A percentile compares a stretch with the other conserved stretches of the same genome.
Conservation (phyloP, 2,888 invertebrate species). For the Synergus japonicus region DNA sequence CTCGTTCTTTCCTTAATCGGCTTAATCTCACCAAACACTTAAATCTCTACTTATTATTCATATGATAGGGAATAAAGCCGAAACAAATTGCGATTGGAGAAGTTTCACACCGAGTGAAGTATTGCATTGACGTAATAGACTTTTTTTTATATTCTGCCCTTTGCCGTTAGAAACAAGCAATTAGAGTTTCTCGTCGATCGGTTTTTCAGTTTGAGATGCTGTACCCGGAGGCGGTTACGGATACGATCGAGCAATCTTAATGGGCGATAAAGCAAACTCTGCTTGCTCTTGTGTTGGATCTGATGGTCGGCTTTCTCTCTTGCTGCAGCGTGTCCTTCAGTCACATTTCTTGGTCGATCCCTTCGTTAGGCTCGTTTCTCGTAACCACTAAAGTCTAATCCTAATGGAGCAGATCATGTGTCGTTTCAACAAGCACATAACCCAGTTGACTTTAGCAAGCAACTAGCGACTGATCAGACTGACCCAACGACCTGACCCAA, state of each 20-base stretch:
- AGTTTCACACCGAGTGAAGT: background rate
- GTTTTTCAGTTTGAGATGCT: conserved; percentile 3
- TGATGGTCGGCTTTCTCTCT: background rate
- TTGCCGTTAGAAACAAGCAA: conserved; percentile 18
- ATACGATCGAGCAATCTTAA: conserved; percentile 15
- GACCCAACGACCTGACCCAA: conserved; percentile 49
- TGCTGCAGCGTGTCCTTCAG: conserved; percentile 10
- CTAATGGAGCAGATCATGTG: conserved; percentile 23
- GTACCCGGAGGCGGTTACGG: conserved; percentile 1
- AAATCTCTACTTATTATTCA: background rate
- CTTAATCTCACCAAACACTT: background rate
- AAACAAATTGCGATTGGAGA: background rate
- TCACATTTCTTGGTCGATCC: conserved; percentile 6
- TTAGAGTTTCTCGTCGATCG: conserved; percentile 12
- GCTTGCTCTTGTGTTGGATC: background rate
- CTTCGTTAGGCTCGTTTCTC: conserved; percentile 18
- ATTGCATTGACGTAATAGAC: background rate
- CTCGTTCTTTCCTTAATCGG: too few relatives aligned
- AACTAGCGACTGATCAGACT: conserved; percentile 48
- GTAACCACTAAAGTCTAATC: background rate
- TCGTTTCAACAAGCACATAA: conserved; percentile 35
- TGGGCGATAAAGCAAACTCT: conserved; percentile 9
- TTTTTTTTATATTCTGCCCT: background rate
- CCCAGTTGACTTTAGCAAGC: conserved; percentile 52
- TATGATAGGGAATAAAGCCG: background rate